Evolutionary conservation across 2,888 invertebrate genomes (phyloP), one percentile per base, ranked within the genome.

Genomic region (Myathropa florea): DNA sequence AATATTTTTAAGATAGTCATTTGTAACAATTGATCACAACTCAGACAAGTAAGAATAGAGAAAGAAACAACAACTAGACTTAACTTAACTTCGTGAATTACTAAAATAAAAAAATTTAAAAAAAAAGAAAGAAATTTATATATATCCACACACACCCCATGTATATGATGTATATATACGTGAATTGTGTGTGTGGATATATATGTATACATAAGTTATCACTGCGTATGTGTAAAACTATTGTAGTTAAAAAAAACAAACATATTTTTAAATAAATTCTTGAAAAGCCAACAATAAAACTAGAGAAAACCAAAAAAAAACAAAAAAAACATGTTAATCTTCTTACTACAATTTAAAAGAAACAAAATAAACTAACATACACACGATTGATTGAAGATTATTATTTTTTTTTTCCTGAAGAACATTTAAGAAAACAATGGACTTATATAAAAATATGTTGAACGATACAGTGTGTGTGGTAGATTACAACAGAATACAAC

Each of bases 201-300:
- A 76, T 73, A 78, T 84, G 83, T 84, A 82, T 83, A 84, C 82
- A 83, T 77, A 83, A 80, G 78, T 65, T 60, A 73, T 75, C 79
- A 18, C 46, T 46, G 46, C n/a, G 46, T 46, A 46, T 46, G 46
- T 46, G 36, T 82, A 57, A 79, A 76, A 88, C 46, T 46, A 18
- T 46, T 46, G 18, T 46, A 46, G 46, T 46, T 46, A 65, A 71
- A 80, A 83, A 70, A 75, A 55, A n/a, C n/a, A 77, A 63, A 65
- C 73, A 70, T 59, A 64, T 57, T 73, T 67, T 78, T 59, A 67
- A 77, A 76, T 67, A 76, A 73, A 78, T 70, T 89, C 79, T 88
- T 72, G 76, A 85, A 88, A 83, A 88, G 83, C 87, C 81, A 88
- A 83, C 88, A 88, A 84, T 78, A 86, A 87, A 82, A 75, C 57